Evolutionary conservation across 1,140 invertebrate species (phyloP), one percentile per base, ranked within the genome.

Genomic region (Metopolophium dirhodum): DNA sequence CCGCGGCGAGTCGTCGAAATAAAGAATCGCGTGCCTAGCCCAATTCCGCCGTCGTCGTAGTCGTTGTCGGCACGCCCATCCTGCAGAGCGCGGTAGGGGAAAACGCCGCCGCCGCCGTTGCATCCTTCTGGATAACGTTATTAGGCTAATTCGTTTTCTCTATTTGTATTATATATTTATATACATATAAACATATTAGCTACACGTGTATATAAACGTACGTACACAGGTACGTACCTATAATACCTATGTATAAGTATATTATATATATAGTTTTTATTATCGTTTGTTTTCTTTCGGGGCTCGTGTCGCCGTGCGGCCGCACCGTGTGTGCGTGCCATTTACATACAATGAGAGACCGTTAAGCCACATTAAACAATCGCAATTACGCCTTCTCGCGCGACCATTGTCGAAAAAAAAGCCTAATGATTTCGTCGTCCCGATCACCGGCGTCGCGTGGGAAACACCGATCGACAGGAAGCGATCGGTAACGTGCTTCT

Each of bases 311-410:
- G 54, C 23, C n/a, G 49, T 26, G 20, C 87, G 88, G 88, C 54
- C 37, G 54, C 57, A 91, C 57, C 54, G 68, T 91, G 54, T 20
- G 45, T 26, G 45, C 77, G 35, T 51, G 49, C 49, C 49, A 93
- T 93, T 93, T 93, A 93, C 91, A 93, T 85, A 93, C 91, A 93
- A 93, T 93, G 77, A 93, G 37, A 86, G 41, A 35, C 91, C 49
- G 91, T 85, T 83, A 83, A 85, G 89, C 89, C 89, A 68, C 89
- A 68, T 90, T 90, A 68, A 85, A 93, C 91, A 93, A 93, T 93
- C 82, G 77, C 68, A 86, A 93, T 85, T 93, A 93, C 91, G 90
- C 90, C 77, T 83, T 83, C 54, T 91, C 68, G 77, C 90, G 77
- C 68, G 61, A 51, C 47, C 49, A 57, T 91, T 91, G 30, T 91